Base-by-base conservation (phyloP, 2,888 invertebrate genomes). In the Drosophila longiperda region DNA sequence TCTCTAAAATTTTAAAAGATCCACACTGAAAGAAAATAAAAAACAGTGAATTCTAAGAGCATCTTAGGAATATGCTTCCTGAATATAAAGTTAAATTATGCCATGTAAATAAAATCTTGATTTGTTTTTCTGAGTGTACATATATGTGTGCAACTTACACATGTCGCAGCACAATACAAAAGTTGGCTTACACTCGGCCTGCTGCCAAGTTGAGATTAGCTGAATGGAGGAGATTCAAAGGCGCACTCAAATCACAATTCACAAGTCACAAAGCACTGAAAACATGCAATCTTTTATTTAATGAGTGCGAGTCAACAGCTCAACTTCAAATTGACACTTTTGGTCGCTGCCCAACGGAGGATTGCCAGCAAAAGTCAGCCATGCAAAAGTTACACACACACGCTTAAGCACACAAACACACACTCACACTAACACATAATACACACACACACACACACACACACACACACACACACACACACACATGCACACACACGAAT, bases 271-370 rank as follows among this genome's bases (percentile, higher is more conserved):
- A 87, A 87, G 71, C 87, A 80, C 86, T 82, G 82, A 74, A 87
- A 87, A 80, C 87, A 86, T 87, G 86, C 87, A 83, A 86, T 85
- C 87, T 83, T 87, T 87, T 87, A 86, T 87, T 86, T 87, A 87
- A 87, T 85, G 85, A 87, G 82, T 83, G 79, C 78, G 80, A 87
- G 85, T 85, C 87, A 87, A 85, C 85, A 87, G 85, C 87, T 85
- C 85, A 84, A 87, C 85, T 82, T 82, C 80, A 78, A 85, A 75
- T 83, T 84, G 85, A 85, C 87, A 85, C 87, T 87, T 83, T 82
- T 78, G 78, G 73, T 62, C 67, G 57, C 68, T 57, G 58, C 72
- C 66, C 49, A 54, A 49, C 52, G 34, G 33, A 26, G 26, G 26
- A 55, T 36, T 40, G 59, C 34, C 64, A 61, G 45, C 45, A 23